phyloP scores from a whole-genome alignment of 2,113 vertebrate genomes.

The Thomomys bottae region DNA sequence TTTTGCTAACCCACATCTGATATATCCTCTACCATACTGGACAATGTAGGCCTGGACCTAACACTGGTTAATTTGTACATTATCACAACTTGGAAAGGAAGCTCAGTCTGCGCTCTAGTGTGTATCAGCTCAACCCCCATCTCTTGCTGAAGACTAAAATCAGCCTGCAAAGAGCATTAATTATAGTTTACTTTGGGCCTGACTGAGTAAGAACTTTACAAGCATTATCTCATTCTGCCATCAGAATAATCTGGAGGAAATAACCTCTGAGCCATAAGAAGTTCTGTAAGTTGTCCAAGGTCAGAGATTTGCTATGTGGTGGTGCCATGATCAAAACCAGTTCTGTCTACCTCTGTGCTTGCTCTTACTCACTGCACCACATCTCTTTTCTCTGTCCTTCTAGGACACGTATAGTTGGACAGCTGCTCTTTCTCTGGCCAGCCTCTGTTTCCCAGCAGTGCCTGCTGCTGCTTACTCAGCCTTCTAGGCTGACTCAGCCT shows the following conservation, averaged over 20 bases:
- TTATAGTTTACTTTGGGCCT: neutral
- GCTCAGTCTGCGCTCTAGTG: neutral
- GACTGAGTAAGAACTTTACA: neutral
- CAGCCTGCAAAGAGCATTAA: neutral
- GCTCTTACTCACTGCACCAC: neutral
- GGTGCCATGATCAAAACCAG: neutral
- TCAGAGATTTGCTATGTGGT: conserved; percentile 12
- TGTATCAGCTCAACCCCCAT: neutral
- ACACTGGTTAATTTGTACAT: neutral
- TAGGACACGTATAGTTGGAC: neutral
- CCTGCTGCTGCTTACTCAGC: neutral
- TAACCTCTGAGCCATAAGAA: conserved; percentile 36
- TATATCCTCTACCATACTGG: neutral
- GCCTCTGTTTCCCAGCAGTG: neutral
- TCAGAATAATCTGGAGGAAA: neutral
- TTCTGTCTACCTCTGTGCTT: neutral
- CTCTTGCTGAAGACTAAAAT: conserved; percentile 4
- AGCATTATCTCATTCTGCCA: conserved; percentile 3
- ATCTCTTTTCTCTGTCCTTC: neutral
- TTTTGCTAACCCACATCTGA: neutral
- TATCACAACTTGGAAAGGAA: neutral
- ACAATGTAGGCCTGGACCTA: rapidly evolving
- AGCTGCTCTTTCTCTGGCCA: neutral
- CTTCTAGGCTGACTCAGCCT: neutral
- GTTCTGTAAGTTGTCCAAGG: conserved; percentile 41